Evolutionary conservation across 2,113 vertebrate genomes (phyloP).

Genomic region (Mus spicilegus): DNA sequence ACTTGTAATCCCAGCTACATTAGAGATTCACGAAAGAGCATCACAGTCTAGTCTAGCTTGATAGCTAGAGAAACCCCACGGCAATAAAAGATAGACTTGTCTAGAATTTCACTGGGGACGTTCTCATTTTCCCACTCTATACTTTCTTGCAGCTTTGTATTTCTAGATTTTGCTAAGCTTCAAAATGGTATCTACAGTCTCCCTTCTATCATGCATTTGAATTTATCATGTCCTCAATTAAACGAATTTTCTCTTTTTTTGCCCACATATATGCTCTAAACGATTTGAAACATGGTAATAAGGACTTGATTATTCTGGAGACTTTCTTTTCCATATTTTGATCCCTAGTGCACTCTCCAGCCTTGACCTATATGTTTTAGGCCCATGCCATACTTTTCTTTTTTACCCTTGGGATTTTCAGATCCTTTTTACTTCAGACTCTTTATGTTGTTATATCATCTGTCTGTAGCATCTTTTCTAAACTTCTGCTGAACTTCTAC

Average conservation of each 20-base stretch:
- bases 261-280: constrained; percentile 10
- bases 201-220: neutral
- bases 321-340: neutral
- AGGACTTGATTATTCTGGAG: neutral
- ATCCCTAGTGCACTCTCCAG: neutral
- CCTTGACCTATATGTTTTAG: neutral
- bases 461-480: neutral
- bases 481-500: neutral
- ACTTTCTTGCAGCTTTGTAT: constrained; percentile 15
- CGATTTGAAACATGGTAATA: neutral
- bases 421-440: neutral
- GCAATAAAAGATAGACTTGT: neutral
- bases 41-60: neutral
- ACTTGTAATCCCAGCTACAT: neutral
- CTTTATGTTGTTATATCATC: neutral
- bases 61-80: neutral
- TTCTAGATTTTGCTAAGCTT: constrained; percentile 36
- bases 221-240: constrained; percentile 1
- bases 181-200: constrained; percentile 13
- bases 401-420: neutral
- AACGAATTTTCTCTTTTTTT: constrained; percentile 7
- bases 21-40: neutral
- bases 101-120: neutral
- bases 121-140: constrained; percentile 37
- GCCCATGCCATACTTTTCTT: constrained; percentile 37